Evolutionary conservation across 2,113 vertebrate genomes (phyloP).

Genomic region (Psophia crepitans): DNA sequence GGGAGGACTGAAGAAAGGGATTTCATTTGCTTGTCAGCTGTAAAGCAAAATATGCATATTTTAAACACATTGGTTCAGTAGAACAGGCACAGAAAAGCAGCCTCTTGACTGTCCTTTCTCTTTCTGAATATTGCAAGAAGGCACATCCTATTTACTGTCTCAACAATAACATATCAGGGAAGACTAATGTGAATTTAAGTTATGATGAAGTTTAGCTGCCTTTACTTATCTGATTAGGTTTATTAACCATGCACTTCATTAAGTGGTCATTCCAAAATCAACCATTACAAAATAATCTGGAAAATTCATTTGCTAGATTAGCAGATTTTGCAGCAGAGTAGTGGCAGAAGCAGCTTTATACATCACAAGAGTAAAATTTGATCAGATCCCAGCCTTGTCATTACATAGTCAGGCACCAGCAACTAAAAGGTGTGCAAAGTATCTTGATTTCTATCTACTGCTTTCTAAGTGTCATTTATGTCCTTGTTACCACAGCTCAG

Average conservation of each 20-base stretch:
- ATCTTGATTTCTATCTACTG: background rate
- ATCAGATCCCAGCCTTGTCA: background rate
- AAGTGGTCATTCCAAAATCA: background rate
- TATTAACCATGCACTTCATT: background rate
- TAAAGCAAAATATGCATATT: background rate
- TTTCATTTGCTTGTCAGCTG: constrained; percentile 83
- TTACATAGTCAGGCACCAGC: background rate
- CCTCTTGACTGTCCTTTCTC: background rate
- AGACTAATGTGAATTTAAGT: background rate
- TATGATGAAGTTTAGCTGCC: background rate
- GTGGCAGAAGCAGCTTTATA: background rate
- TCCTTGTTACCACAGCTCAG: background rate
- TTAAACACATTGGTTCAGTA: background rate
- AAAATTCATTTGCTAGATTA: background rate
- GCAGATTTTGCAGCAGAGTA: background rate
- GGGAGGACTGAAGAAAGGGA: constrained; percentile 82
- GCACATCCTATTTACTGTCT: background rate
- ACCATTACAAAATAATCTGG: background rate
- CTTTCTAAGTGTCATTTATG: background rate
- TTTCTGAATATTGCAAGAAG: background rate
- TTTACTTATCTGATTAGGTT: background rate
- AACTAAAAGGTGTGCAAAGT: background rate
- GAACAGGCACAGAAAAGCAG: background rate
- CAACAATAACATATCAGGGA: background rate
- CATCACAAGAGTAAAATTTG: background rate